Evolutionary conservation across 53 echinoderm and acorn worm genomes (phyloP), one percentile per base, ranked within the genome.

Genomic region (Patiria pectinifera): DNA sequence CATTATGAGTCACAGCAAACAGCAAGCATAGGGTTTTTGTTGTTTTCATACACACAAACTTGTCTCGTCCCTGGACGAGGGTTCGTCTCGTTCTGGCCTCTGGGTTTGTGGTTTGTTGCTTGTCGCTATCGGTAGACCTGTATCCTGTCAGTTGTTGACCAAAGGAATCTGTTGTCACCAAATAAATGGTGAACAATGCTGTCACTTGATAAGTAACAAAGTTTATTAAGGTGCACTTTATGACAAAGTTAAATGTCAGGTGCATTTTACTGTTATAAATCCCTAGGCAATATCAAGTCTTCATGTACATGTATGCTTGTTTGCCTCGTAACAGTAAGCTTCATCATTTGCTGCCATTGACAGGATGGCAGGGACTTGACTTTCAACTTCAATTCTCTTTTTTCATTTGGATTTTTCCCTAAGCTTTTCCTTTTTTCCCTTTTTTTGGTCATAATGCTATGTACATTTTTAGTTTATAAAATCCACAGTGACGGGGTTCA

Each of bases 161-260:
- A 22, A 79, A 46, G 79, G 48, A 46, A 79, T 79, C 79, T 79
- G 79, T 79, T 79, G 2, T 46, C 46, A 12, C 79, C 79, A 79
- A 79, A 12, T 2, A 45, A 9, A 23, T 5, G 4, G 16, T 11
- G 6, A 14, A 45, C 46, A 79, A 18, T 35, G 26, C 26, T 43
- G 79, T 79, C 19, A 45, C 25, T 45, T 79, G 48, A 45, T 79
- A 79, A 15, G 16, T 11, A 45, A 79, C 22, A 25, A 26, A 45
- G 15, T 9, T 46, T 25, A 45, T 24, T 24, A 53, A 53, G 8
- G 53, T 53, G 53, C 53, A 6, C 8, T 53, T 53, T 53, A 53
- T 53, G 74, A n/a, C 4, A 21, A 2, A 74, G n/a, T 23, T 3
- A 23, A 74, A 23, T 16, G 74, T 4, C 18, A 21, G 35, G 3